Conservation (phyloP, 2,113 vertebrate species). For the Physeter macrocephalus region DNA sequence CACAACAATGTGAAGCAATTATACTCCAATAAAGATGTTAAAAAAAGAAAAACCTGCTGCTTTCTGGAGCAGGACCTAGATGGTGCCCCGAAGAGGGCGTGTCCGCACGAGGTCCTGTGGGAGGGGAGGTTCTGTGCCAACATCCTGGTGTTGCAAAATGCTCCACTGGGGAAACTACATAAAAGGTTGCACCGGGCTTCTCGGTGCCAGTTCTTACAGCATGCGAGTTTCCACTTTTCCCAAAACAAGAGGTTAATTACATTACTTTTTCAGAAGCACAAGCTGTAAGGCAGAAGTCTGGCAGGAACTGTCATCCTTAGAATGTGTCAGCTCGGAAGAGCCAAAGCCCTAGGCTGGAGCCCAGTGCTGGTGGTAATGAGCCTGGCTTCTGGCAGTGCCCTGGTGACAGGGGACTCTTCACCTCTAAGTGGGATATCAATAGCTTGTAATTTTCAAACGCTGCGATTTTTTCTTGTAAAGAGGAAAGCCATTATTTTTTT, state of each 20-base stretch:
- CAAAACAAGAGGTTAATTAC: not conserved
- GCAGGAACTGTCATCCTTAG: not conserved
- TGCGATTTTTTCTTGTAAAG: not conserved
- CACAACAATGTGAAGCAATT: no score
- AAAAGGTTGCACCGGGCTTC: not conserved
- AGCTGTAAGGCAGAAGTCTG: not conserved
- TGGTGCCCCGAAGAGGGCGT: not conserved
- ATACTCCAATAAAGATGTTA: no score
- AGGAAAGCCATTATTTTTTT: not conserved
- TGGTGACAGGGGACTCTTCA: not conserved
- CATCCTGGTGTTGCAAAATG: not conserved
- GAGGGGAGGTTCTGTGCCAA: not conserved
- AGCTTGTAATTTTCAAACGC: not conserved
- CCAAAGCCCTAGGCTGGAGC: not conserved
- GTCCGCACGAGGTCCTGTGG: not conserved
- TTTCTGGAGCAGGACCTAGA: not conserved
- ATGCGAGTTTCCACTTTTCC: not conserved
- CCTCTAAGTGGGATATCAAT: not conserved
- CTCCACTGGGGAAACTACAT: not conserved
- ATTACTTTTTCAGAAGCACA: not conserved
- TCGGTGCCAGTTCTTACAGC: not conserved
- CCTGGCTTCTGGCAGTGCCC: not conserved
- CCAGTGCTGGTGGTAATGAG: fast-evolving
- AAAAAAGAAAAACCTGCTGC: not conserved
- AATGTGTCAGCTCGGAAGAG: not conserved